phyloP scores from a whole-genome alignment of 2,797 vertebrate genomes.

The Catostomus latipinnis region DNA sequence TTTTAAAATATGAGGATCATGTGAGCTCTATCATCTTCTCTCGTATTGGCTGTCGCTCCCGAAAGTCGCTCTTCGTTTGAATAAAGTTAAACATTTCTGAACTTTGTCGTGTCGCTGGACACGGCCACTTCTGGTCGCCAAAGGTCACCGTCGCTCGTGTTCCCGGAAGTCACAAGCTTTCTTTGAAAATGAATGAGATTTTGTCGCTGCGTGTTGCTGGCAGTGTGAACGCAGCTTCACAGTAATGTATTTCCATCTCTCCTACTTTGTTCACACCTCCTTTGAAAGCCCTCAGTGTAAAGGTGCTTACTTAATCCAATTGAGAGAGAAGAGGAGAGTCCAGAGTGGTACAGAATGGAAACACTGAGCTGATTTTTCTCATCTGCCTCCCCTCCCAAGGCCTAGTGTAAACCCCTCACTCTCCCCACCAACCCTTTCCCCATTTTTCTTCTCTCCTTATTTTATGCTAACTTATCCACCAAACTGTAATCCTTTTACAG shows the following conservation, averaged over 20 bases:
- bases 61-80: too few relatives aligned
- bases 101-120: too few relatives aligned
- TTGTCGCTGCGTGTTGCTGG: too few relatives aligned
- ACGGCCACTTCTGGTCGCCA: too few relatives aligned
- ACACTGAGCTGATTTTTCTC: conserved; percentile 52
- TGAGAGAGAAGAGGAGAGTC: not conserved
- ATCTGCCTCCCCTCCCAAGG: not conserved
- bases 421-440: too few relatives aligned
- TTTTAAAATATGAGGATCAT: too few relatives aligned
- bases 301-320: conserved; percentile 45
- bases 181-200: too few relatives aligned
- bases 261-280: not conserved
- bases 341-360: conserved; percentile 52
- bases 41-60: too few relatives aligned
- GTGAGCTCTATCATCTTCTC: too few relatives aligned
- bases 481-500: not conserved
- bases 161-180: too few relatives aligned
- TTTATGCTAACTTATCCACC: not conserved
- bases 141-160: too few relatives aligned
- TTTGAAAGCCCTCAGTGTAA: not conserved
- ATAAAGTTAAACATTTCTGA: too few relatives aligned
- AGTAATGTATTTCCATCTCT: not conserved
- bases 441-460: not conserved
- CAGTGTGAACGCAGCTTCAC: not conserved
- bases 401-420: not conserved